Conservation (phyloP, 2,888 invertebrate species). For the Hipparchia sbordonii region DNA sequence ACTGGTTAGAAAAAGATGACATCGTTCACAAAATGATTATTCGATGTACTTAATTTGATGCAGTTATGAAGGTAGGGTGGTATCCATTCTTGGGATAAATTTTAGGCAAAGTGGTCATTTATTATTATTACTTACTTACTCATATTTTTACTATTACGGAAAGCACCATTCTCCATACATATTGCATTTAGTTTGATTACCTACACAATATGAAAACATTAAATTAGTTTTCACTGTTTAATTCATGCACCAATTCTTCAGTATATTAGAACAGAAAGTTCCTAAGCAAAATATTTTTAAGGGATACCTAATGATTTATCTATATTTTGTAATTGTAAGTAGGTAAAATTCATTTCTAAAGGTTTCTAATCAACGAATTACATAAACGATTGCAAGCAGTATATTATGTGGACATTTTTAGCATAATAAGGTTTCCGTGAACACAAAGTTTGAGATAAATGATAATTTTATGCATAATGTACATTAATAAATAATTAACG, state of each 20-base stretch:
- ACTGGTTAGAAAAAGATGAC: neutral
- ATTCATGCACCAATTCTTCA: slow-evolving; percentile 43
- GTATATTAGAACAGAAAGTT: slow-evolving; percentile 76
- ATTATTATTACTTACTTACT: too few species aligned
- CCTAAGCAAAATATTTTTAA: slow-evolving; percentile 73
- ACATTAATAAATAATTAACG: neutral
- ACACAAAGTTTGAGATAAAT: neutral
- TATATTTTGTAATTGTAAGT: slow-evolving; percentile 69
- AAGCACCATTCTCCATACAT: neutral
- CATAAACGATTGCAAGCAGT: slow-evolving; percentile 54
- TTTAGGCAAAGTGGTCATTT: neutral
- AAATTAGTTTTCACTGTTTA: slow-evolving; percentile 2
- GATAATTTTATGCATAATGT: neutral
- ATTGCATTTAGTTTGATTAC: slow-evolving; percentile 8
- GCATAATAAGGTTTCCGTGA: slow-evolving; percentile 2
- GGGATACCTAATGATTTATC: slow-evolving; percentile 63
- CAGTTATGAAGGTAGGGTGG: neutral
- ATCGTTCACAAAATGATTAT: slow-evolving; percentile 15
- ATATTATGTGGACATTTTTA: slow-evolving; percentile 6
- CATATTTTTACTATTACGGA: neutral
- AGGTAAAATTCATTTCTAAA: slow-evolving; percentile 65
- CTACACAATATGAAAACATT: neutral
- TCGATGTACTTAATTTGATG: slow-evolving; percentile 37
- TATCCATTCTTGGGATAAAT: neutral
- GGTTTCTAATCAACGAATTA: slow-evolving; percentile 81